These are phyloP conservation scores for Taenaris catops DNA, from an alignment of 2,888 invertebrate species.

Conservation along the genomic window DNA sequence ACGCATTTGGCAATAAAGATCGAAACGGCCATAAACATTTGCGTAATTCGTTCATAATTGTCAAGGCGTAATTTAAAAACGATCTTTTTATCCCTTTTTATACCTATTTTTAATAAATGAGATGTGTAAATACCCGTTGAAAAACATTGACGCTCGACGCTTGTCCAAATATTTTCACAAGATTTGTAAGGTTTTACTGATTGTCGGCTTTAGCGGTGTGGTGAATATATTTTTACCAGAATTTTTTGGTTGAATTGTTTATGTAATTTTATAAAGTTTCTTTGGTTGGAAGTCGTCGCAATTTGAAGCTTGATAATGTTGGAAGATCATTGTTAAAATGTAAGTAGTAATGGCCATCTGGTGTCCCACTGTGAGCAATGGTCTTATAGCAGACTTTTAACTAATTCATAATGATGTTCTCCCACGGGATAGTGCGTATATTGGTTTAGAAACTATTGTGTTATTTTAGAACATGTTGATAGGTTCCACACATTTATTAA, in stretches of 20 bases:
- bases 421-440: no score
- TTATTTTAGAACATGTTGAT: no score
- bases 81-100: slow-evolving; percentile 2
- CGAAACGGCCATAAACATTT: slow-evolving; percentile 6
- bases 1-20: slow-evolving; percentile 8
- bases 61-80: slow-evolving; percentile 1
- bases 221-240: not conserved
- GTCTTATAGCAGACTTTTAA: no score
- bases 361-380: no score
- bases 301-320: no score
- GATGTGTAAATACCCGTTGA: slow-evolving; percentile 5
- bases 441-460: no score
- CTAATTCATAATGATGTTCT: no score
- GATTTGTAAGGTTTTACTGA: slow-evolving; percentile 10
- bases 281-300: no score
- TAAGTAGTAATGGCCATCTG: no score
- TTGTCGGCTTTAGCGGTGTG: slow-evolving; percentile 7
- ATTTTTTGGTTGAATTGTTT: not conserved
- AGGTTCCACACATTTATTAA: no score
- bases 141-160: slow-evolving; percentile 4
- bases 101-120: slow-evolving; percentile 6
- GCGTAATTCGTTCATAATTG: slow-evolving; percentile 3
- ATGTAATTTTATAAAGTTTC: not conserved
- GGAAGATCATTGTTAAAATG: no score
- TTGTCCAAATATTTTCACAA: slow-evolving; percentile 8